Conservation (phyloP, 2,113 vertebrate species). For the Sarotherodon lohbergeri region DNA sequence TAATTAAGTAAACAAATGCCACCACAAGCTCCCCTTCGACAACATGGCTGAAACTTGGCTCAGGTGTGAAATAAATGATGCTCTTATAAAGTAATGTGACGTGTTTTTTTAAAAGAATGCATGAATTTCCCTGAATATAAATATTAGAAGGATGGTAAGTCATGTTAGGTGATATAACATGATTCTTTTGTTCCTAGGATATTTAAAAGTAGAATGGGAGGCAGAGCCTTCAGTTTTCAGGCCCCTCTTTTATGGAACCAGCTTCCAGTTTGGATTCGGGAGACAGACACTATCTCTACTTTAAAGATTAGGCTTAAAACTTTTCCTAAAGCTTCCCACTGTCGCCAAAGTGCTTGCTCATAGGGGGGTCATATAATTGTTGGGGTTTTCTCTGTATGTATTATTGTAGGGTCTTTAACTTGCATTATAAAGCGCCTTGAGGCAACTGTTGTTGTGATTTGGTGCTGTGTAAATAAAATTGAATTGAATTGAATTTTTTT, state of each 20-base stretch:
- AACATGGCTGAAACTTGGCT: background rate
- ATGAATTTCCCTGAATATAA: background rate
- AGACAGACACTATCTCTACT: background rate
- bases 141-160: background rate
- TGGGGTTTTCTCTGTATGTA: background rate
- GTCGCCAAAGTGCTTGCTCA: background rate
- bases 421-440: background rate
- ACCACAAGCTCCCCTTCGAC: slow-evolving; percentile 29
- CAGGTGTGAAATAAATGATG: background rate
- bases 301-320: background rate
- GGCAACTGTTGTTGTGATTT: background rate
- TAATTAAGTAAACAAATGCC: slow-evolving; percentile 67
- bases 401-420: background rate
- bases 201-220: accelerated
- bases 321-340: background rate
- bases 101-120: background rate
- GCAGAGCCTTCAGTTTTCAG: background rate
- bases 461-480: background rate
- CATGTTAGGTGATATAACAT: background rate
- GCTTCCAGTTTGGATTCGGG: background rate
- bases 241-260: background rate
- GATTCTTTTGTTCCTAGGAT: background rate
- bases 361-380: background rate
- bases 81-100: background rate
- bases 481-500: background rate